Evolutionary conservation across 2,888 invertebrate genomes (phyloP).

Genomic region (Flexamia atlantica): DNA sequence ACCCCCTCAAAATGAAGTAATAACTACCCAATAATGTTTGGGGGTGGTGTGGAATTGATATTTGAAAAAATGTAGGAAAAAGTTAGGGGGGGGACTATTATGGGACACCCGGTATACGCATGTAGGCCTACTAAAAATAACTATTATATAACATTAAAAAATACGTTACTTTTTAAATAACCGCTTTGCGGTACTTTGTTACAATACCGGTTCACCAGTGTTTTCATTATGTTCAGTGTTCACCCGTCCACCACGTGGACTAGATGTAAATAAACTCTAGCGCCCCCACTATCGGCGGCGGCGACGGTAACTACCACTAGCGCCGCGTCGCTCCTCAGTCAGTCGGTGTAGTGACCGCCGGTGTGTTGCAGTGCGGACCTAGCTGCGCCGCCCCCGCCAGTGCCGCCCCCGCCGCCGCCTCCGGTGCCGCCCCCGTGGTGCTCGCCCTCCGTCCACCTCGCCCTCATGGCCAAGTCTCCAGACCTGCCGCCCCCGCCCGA

Average conservation of each 20-base stretch:
- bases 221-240: no score
- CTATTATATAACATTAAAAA: no score
- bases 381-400: constrained; percentile 75
- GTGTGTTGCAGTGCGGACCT: not conserved
- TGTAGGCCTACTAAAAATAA: no score
- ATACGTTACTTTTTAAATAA: no score
- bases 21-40: no score
- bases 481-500: constrained; percentile 87
- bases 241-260: not conserved
- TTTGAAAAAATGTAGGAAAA: no score
- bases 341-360: not conserved
- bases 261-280: not conserved
- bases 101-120: no score
- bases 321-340: not conserved
- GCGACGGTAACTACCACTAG: not conserved
- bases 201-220: no score
- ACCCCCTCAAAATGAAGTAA: no score
- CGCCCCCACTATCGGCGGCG: not conserved
- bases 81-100: no score
- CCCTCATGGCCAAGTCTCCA: constrained; percentile 51
- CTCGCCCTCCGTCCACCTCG: constrained; percentile 28
- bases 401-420: constrained; percentile 78
- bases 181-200: no score
- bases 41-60: no score
- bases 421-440: constrained; percentile 77